Conservation (phyloP, 2,113 vertebrate species). For the Gobio gobio region DNA sequence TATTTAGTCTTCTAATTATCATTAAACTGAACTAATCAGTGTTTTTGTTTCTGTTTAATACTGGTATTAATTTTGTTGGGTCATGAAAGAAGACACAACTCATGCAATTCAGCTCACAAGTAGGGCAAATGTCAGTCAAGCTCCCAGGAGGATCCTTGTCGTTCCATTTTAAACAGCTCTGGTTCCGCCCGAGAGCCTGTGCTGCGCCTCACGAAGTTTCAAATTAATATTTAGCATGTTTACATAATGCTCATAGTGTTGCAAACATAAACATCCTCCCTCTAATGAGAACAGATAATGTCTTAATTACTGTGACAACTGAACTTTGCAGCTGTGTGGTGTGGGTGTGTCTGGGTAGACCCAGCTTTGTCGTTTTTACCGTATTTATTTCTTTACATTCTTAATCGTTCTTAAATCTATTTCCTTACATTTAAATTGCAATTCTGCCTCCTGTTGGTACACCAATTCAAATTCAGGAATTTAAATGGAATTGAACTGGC, state of each 20-base stretch:
- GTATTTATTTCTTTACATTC: background rate
- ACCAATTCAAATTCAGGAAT: background rate
- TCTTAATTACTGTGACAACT: slow-evolving; percentile 2
- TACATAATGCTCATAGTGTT: slow-evolving; percentile 19
- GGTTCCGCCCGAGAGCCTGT: background rate
- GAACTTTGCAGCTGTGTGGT: background rate
- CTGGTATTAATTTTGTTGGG: background rate
- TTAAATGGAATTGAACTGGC: background rate
- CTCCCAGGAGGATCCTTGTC: slow-evolving; percentile 20
- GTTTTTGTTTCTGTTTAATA: background rate
- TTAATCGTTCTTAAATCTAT: background rate
- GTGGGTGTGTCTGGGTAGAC: background rate
- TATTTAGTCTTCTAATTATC: background rate
- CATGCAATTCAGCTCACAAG: slow-evolving; percentile 28
- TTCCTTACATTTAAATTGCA: background rate
- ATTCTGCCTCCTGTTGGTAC: background rate
- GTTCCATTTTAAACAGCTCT: slow-evolving; percentile 9
- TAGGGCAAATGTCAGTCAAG: slow-evolving; percentile 38
- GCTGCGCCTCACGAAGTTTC: background rate
- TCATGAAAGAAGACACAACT: background rate
- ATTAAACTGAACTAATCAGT: background rate
- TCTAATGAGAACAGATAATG: background rate
- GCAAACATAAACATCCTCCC: slow-evolving; percentile 9
- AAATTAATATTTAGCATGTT: slow-evolving; percentile 39
- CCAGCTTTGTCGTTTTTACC: no score